Base-by-base conservation (phyloP, 2,113 vertebrate genomes). In the Raja brachyura region DNA sequence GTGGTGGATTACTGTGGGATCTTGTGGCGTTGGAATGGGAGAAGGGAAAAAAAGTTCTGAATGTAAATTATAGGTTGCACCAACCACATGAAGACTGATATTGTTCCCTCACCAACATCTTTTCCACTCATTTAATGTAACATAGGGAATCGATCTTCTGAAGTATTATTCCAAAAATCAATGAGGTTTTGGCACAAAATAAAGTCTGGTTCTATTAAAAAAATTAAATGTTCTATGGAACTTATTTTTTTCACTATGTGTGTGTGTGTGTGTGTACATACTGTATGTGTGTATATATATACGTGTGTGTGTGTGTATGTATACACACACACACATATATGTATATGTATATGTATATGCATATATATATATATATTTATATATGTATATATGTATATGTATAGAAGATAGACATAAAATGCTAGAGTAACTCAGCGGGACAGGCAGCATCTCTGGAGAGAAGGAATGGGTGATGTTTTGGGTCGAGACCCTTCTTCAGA, bases 1-100 rank as follows among this genome's bases (percentile, higher is more conserved):
- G 88, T 92, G 66, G 88, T 73, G 39, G 33, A 73, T 31, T 48
- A 33, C 31, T 92, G 90, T 33, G 28, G 16, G 39, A 68, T 16
- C 33, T 25, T 92, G 22, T 54, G 90, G 90, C 11, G 2, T 92
- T 73, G 68, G 68, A 92, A 31, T 39, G 48, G 33, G 70, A 92
- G 63, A 74, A 61, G 88, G 66, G 16, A 48, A 90, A 63, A 86
- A 70, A 73, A 92, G 70, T 54, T n/a, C 33, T 74, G 68, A 92
- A 92, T 92, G 68, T 92, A 92, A 92, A 92, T 92, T 92, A 68
- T 70, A 73, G 90, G 90, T 92, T 92, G 54, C 10, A 11, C 63
- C 48, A 92, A 92, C 66, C 90, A 70, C 90, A 92, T 70, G 68
- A 70, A 92, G 90, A 74, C 63, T 20, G 90, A 92, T 92, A 73